These are phyloP conservation scores for Apotomis turbidana DNA, from an alignment of 2,888 invertebrate species.

Conservation along the genomic window DNA sequence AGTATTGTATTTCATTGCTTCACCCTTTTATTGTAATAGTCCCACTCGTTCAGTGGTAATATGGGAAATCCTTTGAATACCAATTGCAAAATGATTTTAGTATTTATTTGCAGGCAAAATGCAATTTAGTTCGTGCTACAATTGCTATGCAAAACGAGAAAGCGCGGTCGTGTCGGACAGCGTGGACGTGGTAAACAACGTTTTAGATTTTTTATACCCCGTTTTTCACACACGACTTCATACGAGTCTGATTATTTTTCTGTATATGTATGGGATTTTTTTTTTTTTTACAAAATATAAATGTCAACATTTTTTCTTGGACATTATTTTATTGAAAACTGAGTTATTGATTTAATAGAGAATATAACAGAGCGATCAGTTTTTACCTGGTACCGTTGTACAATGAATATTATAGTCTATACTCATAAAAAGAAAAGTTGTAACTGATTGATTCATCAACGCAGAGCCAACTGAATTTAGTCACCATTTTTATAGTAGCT, in stretches of 20 bases:
- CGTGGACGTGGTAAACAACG: conserved; percentile 21
- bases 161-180: conserved; percentile 20
- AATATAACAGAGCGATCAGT: too few relatives aligned
- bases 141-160: conserved; percentile 41
- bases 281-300: too few relatives aligned
- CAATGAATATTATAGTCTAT: too few relatives aligned
- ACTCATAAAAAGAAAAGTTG: too few relatives aligned
- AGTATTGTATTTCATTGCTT: background rate
- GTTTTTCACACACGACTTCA: background rate
- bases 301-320: too few relatives aligned
- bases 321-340: too few relatives aligned
- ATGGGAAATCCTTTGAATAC: conserved; percentile 38
- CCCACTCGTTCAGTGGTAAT: conserved; percentile 18
- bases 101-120: conserved; percentile 40
- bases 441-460: too few relatives aligned
- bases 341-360: too few relatives aligned
- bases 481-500: too few relatives aligned
- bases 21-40: conserved; percentile 17
- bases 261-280: too few relatives aligned
- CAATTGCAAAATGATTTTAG: conserved; percentile 38
- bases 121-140: conserved; percentile 37
- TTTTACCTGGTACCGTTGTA: too few relatives aligned
- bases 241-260: background rate
- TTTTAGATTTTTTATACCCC: conserved; percentile 9
- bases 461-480: too few relatives aligned